These are phyloP conservation scores for Pentamera pediparva DNA, from an alignment of 53 echinoderm and acorn worm species.

Conservation along the genomic window DNA sequence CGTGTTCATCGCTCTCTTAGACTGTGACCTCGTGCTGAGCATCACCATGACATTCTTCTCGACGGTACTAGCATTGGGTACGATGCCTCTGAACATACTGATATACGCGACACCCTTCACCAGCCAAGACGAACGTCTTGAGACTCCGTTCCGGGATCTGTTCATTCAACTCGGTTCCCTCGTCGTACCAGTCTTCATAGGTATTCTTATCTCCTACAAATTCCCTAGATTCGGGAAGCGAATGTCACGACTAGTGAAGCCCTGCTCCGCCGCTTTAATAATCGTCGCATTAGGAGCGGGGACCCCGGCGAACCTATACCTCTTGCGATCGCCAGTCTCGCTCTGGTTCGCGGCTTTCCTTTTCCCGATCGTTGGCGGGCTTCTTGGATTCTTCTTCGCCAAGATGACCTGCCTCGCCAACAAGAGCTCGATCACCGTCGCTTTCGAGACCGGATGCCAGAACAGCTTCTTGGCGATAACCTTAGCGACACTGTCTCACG, in stretches of 20 bases:
- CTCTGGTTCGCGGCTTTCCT: slow-evolving; percentile 36
- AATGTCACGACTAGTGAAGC: slow-evolving; percentile 45
- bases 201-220: slow-evolving; percentile 43
- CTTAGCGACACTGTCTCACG: slow-evolving; percentile 47
- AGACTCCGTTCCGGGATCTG: slow-evolving; percentile 47
- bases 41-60: slow-evolving; percentile 67
- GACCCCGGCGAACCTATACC: slow-evolving; percentile 49
- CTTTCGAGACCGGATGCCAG: slow-evolving; percentile 62
- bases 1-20: slow-evolving; percentile 50
- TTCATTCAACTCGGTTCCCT: slow-evolving; percentile 49
- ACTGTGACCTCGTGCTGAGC: slow-evolving; percentile 59
- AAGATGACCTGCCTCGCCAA: slow-evolving; percentile 47
- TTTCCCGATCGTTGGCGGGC: slow-evolving; percentile 39
- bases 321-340: slow-evolving; percentile 31
- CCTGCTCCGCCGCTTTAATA: slow-evolving; percentile 40
- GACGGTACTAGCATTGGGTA: slow-evolving; percentile 55
- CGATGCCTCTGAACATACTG: slow-evolving; percentile 58
- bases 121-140: slow-evolving; percentile 36
- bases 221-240: slow-evolving; percentile 41
- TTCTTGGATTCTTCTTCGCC: slow-evolving; percentile 42
- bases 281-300: slow-evolving; percentile 35
- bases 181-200: slow-evolving; percentile 53
- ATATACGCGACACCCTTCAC: slow-evolving; percentile 52
- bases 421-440: slow-evolving; percentile 45
- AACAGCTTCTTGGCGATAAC: slow-evolving; percentile 53